Base-by-base conservation (phyloP, 2,113 vertebrate genomes). In the Heptranchias perlo region DNA sequence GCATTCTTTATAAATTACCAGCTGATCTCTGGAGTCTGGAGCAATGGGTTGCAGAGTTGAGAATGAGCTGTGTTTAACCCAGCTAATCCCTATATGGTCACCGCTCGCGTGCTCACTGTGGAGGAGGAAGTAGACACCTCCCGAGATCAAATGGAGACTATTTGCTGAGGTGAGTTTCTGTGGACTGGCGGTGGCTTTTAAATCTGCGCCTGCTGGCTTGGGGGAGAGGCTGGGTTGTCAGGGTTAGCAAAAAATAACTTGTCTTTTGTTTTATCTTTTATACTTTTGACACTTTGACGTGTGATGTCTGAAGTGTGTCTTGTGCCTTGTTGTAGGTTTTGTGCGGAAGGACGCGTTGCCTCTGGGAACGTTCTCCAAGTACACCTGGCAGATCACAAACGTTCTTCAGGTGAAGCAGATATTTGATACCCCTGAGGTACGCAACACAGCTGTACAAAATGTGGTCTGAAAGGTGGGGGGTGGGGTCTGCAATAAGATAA, bases 301-400 rank as follows among this genome's bases (percentile, higher is more conserved):
- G 0, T 47, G 39, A 82, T 6, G 78, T 21, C 11, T 31, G 91
- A 35, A 39, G 35, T 95, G 94, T 5, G 31, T 13, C 14, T 64
- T 73, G 95, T 65, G 65, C 28, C 21, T 47, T 39, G 21, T 5
- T 96, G 0, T 97, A 99, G 98, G 98, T 13, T 98, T 99, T 96
- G 98, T 98, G 96, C 98, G 98, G 89, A 98, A 98, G 39, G 98
- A 99, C 13, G 98, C 98, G 8, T 97, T 98, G 89, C 98, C 98
- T 8, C 96, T 98, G 96, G 98, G 98, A 95, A 98, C 98, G 13
- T 98, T 98, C 97, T 98, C 98, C 96, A 99, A 99, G 96, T 99
- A 98, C 96, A 99, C 98, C 0, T 99, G 98, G 99, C 98, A 99
- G 97, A 98, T 99, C 97, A 99, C 98, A 96, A 99, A 97, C 92